phyloP scores from a whole-genome alignment of 2,113 vertebrate species.

The Ploceus nigricollis region DNA sequence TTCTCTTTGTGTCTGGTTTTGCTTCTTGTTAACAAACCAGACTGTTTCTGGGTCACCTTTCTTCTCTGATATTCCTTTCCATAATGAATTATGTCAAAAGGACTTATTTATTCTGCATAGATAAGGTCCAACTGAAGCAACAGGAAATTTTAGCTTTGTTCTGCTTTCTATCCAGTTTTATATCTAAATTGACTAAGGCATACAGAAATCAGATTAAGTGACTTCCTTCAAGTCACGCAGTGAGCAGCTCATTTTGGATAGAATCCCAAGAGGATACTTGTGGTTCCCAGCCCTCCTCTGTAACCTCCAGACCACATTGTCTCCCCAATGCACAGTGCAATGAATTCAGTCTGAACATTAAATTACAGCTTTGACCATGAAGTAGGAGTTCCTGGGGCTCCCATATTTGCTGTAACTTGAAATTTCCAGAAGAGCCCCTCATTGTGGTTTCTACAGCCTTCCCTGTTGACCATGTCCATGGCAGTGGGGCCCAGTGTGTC shows the following conservation, averaged over 20 bases:
- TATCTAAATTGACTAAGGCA: conserved; percentile 43
- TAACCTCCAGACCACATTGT: conserved; percentile 57
- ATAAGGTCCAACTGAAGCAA: conserved; percentile 8
- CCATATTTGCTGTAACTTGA: neutral
- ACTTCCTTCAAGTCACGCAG: conserved; percentile 24
- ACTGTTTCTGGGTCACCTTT: neutral
- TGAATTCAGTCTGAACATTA: conserved; percentile 45
- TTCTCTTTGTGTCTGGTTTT: neutral
- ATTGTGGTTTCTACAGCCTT: neutral
- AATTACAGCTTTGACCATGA: conserved; percentile 16
- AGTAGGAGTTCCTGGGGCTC: conserved; percentile 4
- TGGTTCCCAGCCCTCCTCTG: conserved; percentile 64
- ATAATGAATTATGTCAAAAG: neutral
- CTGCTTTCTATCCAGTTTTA: conserved; percentile 34
- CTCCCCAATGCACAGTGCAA: neutral
- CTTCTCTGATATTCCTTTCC: neutral
- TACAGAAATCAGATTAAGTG: conserved; percentile 48
- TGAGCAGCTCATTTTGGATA: conserved; percentile 11
- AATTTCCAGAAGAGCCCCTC: conserved; percentile 19
- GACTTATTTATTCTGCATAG: neutral
- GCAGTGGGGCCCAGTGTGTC: neutral
- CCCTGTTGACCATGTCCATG: neutral
- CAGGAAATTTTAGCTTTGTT: neutral
- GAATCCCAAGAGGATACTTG: conserved; percentile 36
- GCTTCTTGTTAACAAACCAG: neutral